These are phyloP conservation scores for Stomorhina lunata DNA, from an alignment of 2,888 invertebrate genomes.

Conservation along the genomic window DNA sequence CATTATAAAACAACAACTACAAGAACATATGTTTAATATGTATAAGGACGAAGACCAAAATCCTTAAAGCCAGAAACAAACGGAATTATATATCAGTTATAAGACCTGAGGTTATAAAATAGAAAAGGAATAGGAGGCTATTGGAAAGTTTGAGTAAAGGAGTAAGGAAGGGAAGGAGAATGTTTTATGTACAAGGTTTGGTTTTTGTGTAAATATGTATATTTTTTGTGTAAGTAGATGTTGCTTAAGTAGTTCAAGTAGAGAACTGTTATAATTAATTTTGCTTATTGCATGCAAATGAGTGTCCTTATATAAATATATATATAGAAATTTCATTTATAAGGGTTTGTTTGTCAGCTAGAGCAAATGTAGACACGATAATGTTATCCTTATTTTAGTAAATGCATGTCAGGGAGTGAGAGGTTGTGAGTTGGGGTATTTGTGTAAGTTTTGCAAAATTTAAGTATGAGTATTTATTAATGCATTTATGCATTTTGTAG, in stretches of 20 bases:
- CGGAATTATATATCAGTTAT: constrained; percentile 64
- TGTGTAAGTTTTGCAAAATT: constrained; percentile 1
- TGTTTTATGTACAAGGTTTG: constrained; percentile 8
- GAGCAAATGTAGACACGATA: constrained; percentile 3
- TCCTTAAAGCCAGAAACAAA: constrained; percentile 57
- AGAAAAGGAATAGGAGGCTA: neutral
- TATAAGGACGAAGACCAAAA: constrained; percentile 1
- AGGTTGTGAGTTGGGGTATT: constrained; percentile 4
- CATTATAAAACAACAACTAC: constrained; percentile 20
- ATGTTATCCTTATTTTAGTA: constrained; percentile 6
- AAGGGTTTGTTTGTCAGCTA: constrained; percentile 6
- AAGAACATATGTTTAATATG: constrained; percentile 17
- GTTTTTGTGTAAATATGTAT: neutral
- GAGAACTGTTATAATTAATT: constrained; percentile 70
- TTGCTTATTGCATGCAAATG: constrained; percentile 71
- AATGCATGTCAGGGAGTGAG: too few species aligned
- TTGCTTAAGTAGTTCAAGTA: constrained; percentile 64
- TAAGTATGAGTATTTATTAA: constrained; percentile 45
- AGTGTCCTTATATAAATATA: constrained; percentile 38
- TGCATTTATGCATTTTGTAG: constrained; percentile 62
- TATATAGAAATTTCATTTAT: too few species aligned
- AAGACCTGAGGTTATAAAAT: constrained; percentile 48
- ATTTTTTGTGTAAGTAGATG: constrained; percentile 45
- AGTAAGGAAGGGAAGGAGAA: neutral
- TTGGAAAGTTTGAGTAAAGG: too few species aligned